A percentile compares a stretch with the other conserved stretches of the same genome.
Evolutionary conservation across 2,113 vertebrate genomes (phyloP).

Genomic region (Festucalex cinctus): DNA sequence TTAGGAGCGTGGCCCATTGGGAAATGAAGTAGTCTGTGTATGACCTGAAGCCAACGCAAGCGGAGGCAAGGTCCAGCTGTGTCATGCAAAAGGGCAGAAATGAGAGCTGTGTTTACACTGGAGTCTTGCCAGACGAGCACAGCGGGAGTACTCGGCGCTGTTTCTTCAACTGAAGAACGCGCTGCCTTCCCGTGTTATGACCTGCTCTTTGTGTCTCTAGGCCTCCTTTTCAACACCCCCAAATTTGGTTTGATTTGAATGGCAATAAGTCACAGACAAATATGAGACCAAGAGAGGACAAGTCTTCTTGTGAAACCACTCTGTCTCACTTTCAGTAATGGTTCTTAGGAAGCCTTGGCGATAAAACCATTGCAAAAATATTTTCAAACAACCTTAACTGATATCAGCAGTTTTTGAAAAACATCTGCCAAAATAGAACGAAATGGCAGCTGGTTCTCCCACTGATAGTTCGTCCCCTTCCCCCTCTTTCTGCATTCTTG

Average conservation of each 20-base stretch:
- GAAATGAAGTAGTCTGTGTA: constrained; percentile 49
- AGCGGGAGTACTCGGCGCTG: constrained; percentile 36
- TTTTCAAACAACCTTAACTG: neutral
- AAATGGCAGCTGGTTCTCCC: neutral
- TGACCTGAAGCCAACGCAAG: constrained; percentile 47
- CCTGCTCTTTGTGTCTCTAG: constrained; percentile 8
- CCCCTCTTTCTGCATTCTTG: neutral
- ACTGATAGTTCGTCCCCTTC: neutral
- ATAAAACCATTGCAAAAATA: neutral
- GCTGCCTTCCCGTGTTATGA: constrained; percentile 30
- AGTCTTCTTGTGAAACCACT: neutral
- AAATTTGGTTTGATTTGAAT: constrained; percentile 6
- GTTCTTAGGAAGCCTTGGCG: neutral
- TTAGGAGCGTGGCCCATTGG: constrained; percentile 53
- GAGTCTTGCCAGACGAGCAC: constrained; percentile 44
- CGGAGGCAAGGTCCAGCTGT: constrained; percentile 57
- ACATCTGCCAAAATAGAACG: neutral
- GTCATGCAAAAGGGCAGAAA: constrained; percentile 49
- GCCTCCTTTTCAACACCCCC: neutral
- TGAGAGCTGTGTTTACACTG: constrained; percentile 64
- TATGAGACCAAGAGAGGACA: neutral
- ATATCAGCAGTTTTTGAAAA: no score
- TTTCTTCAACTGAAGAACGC: constrained; percentile 30
- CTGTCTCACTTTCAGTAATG: neutral
- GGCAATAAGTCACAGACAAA: neutral